These are phyloP conservation scores for Porites rus DNA, from an alignment of 92 coral and sea anemone genomes.

Conservation along the genomic window DNA sequence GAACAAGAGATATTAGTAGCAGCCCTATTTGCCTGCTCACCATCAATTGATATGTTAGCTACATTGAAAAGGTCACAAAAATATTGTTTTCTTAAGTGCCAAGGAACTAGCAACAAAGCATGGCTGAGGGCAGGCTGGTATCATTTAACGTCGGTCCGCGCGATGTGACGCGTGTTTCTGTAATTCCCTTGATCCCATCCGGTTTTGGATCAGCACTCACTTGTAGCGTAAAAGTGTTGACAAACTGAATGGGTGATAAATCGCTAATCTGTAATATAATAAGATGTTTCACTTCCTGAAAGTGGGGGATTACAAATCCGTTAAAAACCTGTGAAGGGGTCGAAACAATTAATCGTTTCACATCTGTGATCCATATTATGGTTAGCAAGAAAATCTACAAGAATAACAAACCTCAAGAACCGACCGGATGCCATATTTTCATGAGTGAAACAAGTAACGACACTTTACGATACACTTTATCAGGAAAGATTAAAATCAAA, in stretches of 20 bases:
- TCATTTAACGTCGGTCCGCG: neutral
- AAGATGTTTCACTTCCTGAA: constrained; percentile 30
- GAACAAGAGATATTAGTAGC: no score
- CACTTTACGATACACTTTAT: neutral
- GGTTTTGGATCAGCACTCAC: constrained; percentile 16
- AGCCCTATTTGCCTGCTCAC: no score
- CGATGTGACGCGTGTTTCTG: neutral
- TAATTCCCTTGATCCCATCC: constrained; percentile 23
- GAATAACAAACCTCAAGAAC: neutral
- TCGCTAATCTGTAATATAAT: constrained; percentile 25
- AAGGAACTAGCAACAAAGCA: neutral
- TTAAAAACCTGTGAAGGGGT: constrained; percentile 22
- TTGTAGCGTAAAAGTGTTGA: constrained; percentile 24
- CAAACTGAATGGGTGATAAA: constrained; percentile 53
- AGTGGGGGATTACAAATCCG: constrained; percentile 37
- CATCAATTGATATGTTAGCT: neutral
- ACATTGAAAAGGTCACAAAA: neutral
- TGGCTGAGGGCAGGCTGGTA: neutral
- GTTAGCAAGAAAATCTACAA: neutral
- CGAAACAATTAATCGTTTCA: constrained; percentile 18
- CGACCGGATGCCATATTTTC: neutral
- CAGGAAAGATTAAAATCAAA: no score
- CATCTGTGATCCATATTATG: constrained; percentile 6
- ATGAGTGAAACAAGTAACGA: neutral
- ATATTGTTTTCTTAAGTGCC: neutral